phyloP scores from a whole-genome alignment of 2,797 vertebrate genomes.

The Crocidura indochinensis region DNA sequence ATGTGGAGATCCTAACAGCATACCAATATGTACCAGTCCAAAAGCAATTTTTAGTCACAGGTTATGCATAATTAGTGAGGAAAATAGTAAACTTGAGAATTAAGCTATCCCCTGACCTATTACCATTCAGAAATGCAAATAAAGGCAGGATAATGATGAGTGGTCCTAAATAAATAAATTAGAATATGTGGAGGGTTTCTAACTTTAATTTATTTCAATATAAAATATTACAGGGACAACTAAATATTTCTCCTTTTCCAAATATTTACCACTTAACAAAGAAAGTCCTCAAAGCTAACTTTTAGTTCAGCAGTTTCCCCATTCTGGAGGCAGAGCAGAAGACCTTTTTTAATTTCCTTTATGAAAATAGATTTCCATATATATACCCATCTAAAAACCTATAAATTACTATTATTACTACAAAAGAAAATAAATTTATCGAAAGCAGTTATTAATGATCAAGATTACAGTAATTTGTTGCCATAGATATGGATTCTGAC shows the following conservation, averaged over 20 bases:
- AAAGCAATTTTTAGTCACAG: background rate
- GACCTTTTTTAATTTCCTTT: background rate
- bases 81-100: background rate
- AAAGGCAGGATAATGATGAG: background rate
- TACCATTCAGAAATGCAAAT: conserved; percentile 25
- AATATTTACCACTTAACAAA: background rate
- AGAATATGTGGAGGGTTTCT: background rate
- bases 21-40: background rate
- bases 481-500: background rate
- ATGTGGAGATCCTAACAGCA: background rate
- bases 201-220: conserved; percentile 60
- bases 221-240: conserved; percentile 17
- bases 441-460: background rate
- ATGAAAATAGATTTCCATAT: background rate
- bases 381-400: conserved; percentile 12
- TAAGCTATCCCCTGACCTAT: background rate
- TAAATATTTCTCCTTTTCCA: conserved; percentile 46
- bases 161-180: background rate
- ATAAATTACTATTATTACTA: background rate
- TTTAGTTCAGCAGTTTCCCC: conserved; percentile 6
- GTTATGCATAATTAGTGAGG: background rate
- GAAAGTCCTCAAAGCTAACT: background rate
- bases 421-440: conserved; percentile 40
- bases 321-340: background rate
- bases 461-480: background rate